phyloP scores from a whole-genome alignment of 2,113 vertebrate species.

The Chrysemys picta region DNA sequence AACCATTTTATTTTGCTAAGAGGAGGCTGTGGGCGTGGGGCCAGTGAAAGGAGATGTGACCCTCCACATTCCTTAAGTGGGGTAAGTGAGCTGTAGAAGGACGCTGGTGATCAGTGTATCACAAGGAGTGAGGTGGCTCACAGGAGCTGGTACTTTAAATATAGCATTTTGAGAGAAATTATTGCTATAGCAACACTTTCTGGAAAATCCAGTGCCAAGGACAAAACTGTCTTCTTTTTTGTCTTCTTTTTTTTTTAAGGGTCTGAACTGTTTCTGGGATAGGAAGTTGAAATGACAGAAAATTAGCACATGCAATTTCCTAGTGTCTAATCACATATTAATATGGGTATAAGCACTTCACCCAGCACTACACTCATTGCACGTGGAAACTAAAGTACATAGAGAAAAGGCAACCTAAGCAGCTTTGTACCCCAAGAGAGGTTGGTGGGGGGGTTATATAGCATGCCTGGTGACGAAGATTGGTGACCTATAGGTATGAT shows the following conservation, averaged over 20 bases:
- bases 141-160: neutral
- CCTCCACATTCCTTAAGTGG: neutral
- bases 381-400: neutral
- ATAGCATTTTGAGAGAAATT: neutral
- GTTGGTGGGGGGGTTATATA: no score
- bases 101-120: neutral
- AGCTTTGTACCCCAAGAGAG: no score
- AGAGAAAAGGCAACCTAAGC: neutral
- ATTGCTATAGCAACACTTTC: constrained; percentile 22
- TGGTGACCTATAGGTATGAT: neutral
- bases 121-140: neutral
- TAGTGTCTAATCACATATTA: neutral
- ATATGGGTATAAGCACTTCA: neutral
- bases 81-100: neutral
- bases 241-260: neutral
- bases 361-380: neutral
- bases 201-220: neutral
- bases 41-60: neutral
- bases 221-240: neutral
- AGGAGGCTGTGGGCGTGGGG: neutral
- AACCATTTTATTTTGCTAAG: neutral
- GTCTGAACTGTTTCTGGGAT: neutral
- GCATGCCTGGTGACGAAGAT: neutral
- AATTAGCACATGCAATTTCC: neutral
- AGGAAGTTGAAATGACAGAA: neutral